Evolutionary conservation across 37 sponge, comb jelly and placozoan genomes (phyloP).

Genomic region (Hexactinellida sp.): DNA sequence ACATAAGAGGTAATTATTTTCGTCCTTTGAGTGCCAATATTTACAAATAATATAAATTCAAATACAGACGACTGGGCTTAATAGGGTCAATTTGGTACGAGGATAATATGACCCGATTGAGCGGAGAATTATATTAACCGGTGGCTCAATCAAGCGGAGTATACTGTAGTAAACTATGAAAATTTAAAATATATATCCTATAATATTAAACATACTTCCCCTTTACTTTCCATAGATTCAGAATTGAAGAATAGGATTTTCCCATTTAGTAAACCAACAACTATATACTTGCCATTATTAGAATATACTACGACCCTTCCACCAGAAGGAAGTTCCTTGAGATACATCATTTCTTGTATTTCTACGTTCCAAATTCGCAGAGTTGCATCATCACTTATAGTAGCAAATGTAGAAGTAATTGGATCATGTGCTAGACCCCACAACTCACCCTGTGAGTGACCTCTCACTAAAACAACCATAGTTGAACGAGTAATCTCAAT

Average conservation of each 20-base stretch:
- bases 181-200: too few species aligned
- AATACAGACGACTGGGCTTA: too few species aligned
- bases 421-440: conserved; percentile 88
- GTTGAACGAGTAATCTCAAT: conserved; percentile 45
- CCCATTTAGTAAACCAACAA: conserved; percentile 70
- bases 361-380: conserved; percentile 71
- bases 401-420: conserved; percentile 31
- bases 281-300: conserved; percentile 51
- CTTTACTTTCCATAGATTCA: not conserved
- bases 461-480: conserved; percentile 4
- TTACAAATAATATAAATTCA: too few species aligned
- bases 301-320: conserved; percentile 69
- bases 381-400: conserved; percentile 74
- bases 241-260: not conserved
- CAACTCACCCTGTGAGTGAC: conserved; percentile 76
- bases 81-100: too few species aligned
- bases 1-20: too few species aligned
- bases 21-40: too few species aligned
- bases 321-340: conserved; percentile 25
- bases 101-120: too few species aligned
- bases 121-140: too few species aligned
- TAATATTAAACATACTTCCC: too few species aligned
- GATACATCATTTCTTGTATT: conserved; percentile 25
- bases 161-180: too few species aligned
- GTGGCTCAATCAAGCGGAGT: too few species aligned